phyloP scores from a whole-genome alignment of 2,113 vertebrate species.

The Dicaeum eximium region DNA sequence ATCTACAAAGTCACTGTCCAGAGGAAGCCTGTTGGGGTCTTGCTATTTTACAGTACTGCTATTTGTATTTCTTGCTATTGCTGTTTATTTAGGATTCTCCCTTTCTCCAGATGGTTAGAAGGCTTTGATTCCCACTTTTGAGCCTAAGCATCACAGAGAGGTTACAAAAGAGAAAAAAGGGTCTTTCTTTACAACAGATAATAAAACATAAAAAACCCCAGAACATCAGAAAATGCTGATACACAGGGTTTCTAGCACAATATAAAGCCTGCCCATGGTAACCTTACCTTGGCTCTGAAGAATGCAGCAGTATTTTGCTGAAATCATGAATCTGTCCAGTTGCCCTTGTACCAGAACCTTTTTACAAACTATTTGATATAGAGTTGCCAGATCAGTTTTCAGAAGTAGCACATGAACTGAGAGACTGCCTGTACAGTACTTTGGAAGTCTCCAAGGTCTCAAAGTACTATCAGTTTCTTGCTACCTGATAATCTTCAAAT shows the following conservation, averaged over 20 bases:
- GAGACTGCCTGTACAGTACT: neutral
- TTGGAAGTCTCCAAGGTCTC: neutral
- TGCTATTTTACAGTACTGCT: neutral
- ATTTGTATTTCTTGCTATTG: neutral
- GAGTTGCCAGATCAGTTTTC: neutral
- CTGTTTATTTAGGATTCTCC: neutral
- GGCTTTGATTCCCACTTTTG: neutral
- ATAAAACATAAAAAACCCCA: fast-evolving
- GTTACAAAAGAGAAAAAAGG: neutral
- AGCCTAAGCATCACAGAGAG: neutral
- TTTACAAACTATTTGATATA: neutral
- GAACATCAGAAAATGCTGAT: neutral
- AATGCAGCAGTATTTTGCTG: neutral
- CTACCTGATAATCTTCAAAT: neutral
- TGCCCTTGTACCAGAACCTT: neutral
- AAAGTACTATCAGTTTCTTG: neutral
- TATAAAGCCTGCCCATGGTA: neutral
- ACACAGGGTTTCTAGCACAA: neutral
- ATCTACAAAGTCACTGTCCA: neutral
- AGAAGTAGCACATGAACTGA: neutral
- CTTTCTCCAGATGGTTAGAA: neutral
- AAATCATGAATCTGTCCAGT: neutral
- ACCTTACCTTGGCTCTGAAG: neutral
- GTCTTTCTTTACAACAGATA: neutral
- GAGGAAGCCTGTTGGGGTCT: neutral